Evolutionary conservation across 2,888 invertebrate species (phyloP).

Genomic region (Tenthredo distinguenda): DNA sequence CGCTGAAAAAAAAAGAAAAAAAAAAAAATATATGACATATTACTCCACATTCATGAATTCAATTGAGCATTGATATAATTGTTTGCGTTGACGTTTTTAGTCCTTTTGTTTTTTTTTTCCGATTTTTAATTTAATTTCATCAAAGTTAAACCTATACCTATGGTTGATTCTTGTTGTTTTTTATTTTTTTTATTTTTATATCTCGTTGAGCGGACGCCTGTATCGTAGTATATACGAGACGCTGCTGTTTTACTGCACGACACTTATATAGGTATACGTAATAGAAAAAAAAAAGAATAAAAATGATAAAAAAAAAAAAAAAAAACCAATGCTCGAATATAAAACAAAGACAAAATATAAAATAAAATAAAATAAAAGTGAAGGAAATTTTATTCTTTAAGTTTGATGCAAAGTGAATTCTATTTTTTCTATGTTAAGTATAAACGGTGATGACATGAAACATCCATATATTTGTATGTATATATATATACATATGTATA

Average conservation of each 20-base stretch:
- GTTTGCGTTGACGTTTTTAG: background rate
- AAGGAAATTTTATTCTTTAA: conserved; percentile 74
- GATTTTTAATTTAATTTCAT: conserved; percentile 51
- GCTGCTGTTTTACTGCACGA: conserved; percentile 31
- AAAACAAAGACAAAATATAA: conserved; percentile 36
- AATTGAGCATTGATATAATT: conserved; percentile 11
- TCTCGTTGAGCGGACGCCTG: conserved; percentile 36
- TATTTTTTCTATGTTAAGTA: conserved; percentile 78
- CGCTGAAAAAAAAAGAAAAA: background rate
- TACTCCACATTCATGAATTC: background rate
- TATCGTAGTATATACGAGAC: conserved; percentile 33
- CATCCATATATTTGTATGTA: conserved; percentile 59
- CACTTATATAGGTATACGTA: conserved; percentile 50
- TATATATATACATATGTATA: conserved; percentile 59
- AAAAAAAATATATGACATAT: background rate
- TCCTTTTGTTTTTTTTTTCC: conserved; percentile 37
- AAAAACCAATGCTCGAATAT: background rate
- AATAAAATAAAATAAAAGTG: conserved; percentile 47
- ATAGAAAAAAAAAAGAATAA: background rate
- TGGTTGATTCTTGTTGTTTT: background rate
- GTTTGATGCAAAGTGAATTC: conserved; percentile 76
- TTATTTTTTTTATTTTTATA: conserved; percentile 44
- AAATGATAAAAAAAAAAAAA: background rate
- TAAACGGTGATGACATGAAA: conserved; percentile 66
- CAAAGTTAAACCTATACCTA: background rate